Conservation (phyloP, 1,140 invertebrate species). For the Pseudomyrmex flavicornis region DNA sequence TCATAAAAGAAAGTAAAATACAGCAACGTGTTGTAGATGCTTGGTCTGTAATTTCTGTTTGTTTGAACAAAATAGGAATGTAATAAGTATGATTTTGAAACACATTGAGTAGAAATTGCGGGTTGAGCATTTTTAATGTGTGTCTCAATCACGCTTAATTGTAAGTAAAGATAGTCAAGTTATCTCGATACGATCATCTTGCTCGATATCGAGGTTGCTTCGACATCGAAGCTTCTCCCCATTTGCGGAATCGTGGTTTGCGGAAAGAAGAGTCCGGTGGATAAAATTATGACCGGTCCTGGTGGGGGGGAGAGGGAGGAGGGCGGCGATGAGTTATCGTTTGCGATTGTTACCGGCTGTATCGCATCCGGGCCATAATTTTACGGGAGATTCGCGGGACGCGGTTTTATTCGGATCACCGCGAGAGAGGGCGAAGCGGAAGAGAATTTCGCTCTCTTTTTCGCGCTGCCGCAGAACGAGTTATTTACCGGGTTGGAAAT, state of each 20-base stretch:
- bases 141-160: slow-evolving; percentile 4
- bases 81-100: neutral
- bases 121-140: neutral
- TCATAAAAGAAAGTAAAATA: too few relatives aligned
- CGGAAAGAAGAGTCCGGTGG: slow-evolving; percentile 13
- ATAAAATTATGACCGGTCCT: slow-evolving; percentile 32
- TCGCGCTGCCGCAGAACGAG: slow-evolving; percentile 20
- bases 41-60: neutral
- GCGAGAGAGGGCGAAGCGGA: neutral
- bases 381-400: slow-evolving; percentile 41
- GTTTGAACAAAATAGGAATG: neutral
- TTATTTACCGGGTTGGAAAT: slow-evolving; percentile 53
- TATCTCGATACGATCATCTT: neutral
- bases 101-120: slow-evolving; percentile 18
- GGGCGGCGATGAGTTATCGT: slow-evolving; percentile 46
- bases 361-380: slow-evolving; percentile 47
- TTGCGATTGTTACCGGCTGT: slow-evolving; percentile 52
- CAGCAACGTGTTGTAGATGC: neutral
- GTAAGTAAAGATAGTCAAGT: neutral
- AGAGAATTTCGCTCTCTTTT: slow-evolving; percentile 20
- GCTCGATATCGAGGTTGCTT: slow-evolving; percentile 10
- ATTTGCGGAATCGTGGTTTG: slow-evolving; percentile 45
- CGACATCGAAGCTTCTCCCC: neutral
- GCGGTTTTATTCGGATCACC: slow-evolving; percentile 21
- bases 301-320: too few relatives aligned